phyloP scores from a whole-genome alignment of 2,888 invertebrate genomes.

The Alcis repandata region DNA sequence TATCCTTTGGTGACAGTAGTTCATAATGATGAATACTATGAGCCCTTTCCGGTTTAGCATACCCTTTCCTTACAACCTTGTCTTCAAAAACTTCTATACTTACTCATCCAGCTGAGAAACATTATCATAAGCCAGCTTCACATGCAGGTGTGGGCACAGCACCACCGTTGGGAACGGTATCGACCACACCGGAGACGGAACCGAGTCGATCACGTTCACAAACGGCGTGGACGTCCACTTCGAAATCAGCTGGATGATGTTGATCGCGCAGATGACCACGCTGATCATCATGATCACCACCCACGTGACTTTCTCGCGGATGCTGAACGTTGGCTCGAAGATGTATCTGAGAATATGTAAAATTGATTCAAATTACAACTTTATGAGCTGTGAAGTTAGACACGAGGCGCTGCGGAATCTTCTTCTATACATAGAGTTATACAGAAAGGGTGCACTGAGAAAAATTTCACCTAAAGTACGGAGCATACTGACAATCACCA shows the following conservation, averaged over 20 bases:
- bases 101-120: conserved; percentile 69
- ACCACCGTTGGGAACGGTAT: conserved; percentile 82
- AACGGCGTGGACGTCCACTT: conserved; percentile 80
- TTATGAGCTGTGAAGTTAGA: too few species aligned
- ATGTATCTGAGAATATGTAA: conserved; percentile 67
- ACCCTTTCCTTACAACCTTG: too few species aligned
- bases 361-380: background rate
- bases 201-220: conserved; percentile 80
- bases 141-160: conserved; percentile 77
- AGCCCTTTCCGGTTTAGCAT: too few species aligned
- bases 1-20: too few species aligned
- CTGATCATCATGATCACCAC: conserved; percentile 73
- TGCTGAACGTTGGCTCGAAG: conserved; percentile 76
- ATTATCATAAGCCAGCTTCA: conserved; percentile 71
- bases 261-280: conserved; percentile 71
- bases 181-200: conserved; percentile 80
- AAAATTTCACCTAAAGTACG: too few species aligned
- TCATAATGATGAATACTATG: too few species aligned
- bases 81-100: conserved; percentile 43
- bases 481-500: too few species aligned
- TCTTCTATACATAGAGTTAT: too few species aligned
- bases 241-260: conserved; percentile 73
- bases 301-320: conserved; percentile 74
- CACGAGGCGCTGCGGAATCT: too few species aligned
- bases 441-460: too few species aligned